These are phyloP conservation scores for Tetramorium parvispinum DNA, from an alignment of 1,140 invertebrate genomes.

Conservation along the genomic window DNA sequence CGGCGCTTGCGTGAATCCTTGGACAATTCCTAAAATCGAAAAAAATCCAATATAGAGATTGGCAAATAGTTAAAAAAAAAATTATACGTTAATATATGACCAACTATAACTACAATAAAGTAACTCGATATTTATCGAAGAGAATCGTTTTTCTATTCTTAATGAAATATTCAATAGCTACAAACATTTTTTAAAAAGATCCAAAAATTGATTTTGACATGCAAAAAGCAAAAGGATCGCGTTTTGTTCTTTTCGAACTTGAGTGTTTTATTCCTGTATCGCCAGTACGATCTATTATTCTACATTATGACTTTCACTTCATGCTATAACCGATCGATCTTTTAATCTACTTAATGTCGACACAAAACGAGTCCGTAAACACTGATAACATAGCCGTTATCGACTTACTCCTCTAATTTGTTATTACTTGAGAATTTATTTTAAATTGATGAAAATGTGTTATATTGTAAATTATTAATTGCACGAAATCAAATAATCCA, in stretches of 20 bases:
- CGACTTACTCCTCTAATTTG: background rate
- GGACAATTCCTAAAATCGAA: constrained; percentile 76
- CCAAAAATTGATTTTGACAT: background rate
- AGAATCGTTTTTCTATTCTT: background rate
- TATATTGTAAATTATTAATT: background rate
- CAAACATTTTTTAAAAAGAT: background rate
- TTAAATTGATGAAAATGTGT: background rate
- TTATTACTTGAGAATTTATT: background rate
- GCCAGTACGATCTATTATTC: background rate
- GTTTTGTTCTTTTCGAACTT: background rate
- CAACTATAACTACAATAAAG: background rate
- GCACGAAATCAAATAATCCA: background rate
- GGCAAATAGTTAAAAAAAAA: background rate
- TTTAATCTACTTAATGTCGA: constrained; percentile 3
- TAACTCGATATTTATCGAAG: background rate
- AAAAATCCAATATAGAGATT: background rate
- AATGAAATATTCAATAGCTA: background rate
- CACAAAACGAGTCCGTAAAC: background rate
- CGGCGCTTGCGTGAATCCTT: constrained; percentile 76
- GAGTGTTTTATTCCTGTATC: background rate
- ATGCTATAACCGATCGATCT: constrained; percentile 1
- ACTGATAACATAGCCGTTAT: background rate
- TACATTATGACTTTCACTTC: background rate
- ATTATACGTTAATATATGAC: background rate
- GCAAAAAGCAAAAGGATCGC: background rate